Evolutionary conservation across 2,113 vertebrate genomes (phyloP).

Genomic region (Ameiurus melas): DNA sequence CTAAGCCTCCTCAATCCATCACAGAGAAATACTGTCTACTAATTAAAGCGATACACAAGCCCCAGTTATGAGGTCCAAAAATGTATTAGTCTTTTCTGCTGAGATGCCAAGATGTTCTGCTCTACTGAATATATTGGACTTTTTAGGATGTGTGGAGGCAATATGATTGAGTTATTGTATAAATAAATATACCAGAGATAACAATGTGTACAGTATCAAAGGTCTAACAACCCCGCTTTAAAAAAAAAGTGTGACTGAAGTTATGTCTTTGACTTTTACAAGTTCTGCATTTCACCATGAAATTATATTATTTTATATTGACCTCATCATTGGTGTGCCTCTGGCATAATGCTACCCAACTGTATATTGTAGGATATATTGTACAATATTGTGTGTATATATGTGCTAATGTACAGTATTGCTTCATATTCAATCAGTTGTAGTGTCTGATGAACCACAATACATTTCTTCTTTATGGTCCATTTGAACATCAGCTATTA

Average conservation of each 20-base stretch:
- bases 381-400: background rate
- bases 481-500: background rate
- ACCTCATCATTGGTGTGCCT: background rate
- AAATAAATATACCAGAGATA: slow-evolving; percentile 11
- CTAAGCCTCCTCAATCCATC: slow-evolving; percentile 33
- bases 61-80: slow-evolving; percentile 19
- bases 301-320: background rate
- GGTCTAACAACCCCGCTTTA: background rate
- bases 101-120: slow-evolving; percentile 21
- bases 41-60: slow-evolving; percentile 31
- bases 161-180: background rate
- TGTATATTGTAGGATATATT: background rate
- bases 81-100: slow-evolving; percentile 27
- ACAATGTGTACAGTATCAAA: background rate
- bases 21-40: slow-evolving; percentile 36
- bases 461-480: background rate
- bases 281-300: background rate
- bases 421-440: background rate
- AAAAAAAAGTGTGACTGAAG: background rate
- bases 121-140: slow-evolving; percentile 14
- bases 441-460: background rate
- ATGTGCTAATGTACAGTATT: background rate
- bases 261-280: background rate
- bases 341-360: background rate
- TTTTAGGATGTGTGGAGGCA: background rate